A percentile compares a stretch with the other conserved stretches of the same genome.
Evolutionary conservation across 2,113 vertebrate species (phyloP).

Genomic region (Cyrtonyx montezumae): DNA sequence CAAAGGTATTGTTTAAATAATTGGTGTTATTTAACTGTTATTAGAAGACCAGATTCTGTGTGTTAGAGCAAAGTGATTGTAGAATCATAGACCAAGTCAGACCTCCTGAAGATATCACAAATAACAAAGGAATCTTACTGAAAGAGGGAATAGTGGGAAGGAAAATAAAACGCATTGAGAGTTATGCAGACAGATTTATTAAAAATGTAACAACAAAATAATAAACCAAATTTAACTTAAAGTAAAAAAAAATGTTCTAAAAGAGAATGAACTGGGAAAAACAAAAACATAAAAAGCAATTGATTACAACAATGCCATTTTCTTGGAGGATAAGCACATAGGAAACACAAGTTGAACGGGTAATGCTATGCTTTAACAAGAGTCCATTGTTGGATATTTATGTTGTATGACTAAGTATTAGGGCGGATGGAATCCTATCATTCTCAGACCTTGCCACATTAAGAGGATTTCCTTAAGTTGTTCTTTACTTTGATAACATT

Average conservation of each 20-base stretch:
- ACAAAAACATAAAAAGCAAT: neutral
- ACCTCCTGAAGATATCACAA: neutral
- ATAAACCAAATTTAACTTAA: neutral
- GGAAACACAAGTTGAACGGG: neutral
- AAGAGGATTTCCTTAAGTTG: neutral
- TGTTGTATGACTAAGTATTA: neutral
- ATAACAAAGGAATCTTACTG: neutral
- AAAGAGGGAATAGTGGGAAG: neutral
- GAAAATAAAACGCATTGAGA: neutral
- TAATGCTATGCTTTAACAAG: neutral
- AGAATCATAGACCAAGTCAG: neutral
- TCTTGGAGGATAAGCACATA: neutral
- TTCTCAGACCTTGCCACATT: neutral
- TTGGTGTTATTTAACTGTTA: neutral
- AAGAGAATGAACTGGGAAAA: neutral
- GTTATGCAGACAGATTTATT: neutral
- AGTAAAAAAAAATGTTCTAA: neutral
- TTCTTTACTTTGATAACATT: neutral
- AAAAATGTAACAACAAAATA: neutral
- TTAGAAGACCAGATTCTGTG: neutral
- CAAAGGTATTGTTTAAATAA: constrained; percentile 40
- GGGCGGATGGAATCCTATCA: neutral
- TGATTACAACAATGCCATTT: neutral
- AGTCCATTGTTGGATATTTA: neutral
- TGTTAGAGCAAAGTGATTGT: neutral